Conservation (phyloP, 1,140 invertebrate genomes). For the Drosophila melanica region DNA sequence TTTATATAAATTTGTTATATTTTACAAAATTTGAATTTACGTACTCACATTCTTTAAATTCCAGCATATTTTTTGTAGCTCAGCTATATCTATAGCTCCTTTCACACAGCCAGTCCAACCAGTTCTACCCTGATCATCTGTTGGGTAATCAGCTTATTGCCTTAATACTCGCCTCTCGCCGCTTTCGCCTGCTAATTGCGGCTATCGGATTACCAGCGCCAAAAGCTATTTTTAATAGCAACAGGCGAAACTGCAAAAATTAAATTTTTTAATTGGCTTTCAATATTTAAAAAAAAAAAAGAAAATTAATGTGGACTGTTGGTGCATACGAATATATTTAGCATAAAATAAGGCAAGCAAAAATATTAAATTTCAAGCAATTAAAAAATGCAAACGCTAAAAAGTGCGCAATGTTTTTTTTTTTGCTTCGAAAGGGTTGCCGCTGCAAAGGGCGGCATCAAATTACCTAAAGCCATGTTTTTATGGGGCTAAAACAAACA, state of each 20-base stretch:
- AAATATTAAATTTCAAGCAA: constrained; percentile 81
- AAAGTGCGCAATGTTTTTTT: constrained; percentile 55
- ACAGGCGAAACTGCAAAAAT: constrained; percentile 65
- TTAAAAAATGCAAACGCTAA: constrained; percentile 65
- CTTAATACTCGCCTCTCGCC: constrained; percentile 45
- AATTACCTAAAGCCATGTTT: constrained; percentile 58
- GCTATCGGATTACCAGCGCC: constrained; percentile 73
- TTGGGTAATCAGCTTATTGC: constrained; percentile 61
- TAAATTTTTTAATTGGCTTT: constrained; percentile 79
- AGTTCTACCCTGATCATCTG: constrained; percentile 15
- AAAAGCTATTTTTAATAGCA: constrained; percentile 69
- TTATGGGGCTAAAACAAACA: constrained; percentile 69
- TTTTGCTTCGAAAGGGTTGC: constrained; percentile 52
- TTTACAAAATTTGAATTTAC: too few relatives aligned
- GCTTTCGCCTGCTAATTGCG: constrained; percentile 62
- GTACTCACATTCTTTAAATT: background rate
- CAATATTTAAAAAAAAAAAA: constrained; percentile 42
- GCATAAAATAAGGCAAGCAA: constrained; percentile 65
- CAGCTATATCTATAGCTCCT: background rate
- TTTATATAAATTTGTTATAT: too few relatives aligned
- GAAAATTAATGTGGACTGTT: constrained; percentile 49
- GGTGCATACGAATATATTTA: constrained; percentile 75
- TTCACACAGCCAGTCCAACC: constrained; percentile 5
- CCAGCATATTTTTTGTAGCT: background rate
- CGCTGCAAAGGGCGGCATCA: constrained; percentile 31